phyloP scores from a whole-genome alignment of 2,888 invertebrate species.

The Callosobruchus maculatus region DNA sequence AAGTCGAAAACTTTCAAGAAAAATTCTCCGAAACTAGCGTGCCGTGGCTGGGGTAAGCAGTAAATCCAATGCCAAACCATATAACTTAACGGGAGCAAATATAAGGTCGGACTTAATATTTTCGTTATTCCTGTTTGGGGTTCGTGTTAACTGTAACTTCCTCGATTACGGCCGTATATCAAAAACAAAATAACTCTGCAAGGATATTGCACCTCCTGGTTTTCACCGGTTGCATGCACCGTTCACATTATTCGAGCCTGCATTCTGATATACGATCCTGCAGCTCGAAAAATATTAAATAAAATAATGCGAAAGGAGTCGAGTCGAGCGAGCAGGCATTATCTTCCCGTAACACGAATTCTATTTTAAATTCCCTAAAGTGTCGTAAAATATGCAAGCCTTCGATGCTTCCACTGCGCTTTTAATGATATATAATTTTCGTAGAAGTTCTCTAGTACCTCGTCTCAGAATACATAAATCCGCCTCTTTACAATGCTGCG shows the following conservation, averaged over 20 bases:
- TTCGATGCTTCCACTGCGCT: neutral
- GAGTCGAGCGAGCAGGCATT: slow-evolving; percentile 17
- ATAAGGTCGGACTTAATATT: neutral
- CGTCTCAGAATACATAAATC: neutral
- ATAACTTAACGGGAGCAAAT: neutral
- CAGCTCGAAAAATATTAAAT: slow-evolving; percentile 36
- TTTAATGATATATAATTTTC: neutral
- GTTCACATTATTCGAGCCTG: slow-evolving; percentile 32
- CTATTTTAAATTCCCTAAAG: slow-evolving; percentile 27
- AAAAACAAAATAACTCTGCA: slow-evolving; percentile 35
- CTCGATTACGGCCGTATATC: slow-evolving; percentile 32
- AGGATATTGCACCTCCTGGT: slow-evolving; percentile 39
- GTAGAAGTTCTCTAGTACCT: neutral
- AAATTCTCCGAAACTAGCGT: neutral
- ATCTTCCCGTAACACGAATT: slow-evolving; percentile 37
- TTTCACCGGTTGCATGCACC: slow-evolving; percentile 38
- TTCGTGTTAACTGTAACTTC: slow-evolving; percentile 32
- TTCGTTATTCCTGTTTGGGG: slow-evolving; percentile 12
- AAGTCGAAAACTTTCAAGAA: neutral
- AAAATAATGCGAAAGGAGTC: slow-evolving; percentile 24
- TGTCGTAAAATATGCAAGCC: slow-evolving; percentile 7
- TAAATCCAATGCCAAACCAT: neutral
- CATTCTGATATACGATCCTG: slow-evolving; percentile 30
- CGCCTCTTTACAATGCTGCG: neutral
- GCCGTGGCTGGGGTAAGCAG: neutral